Evolutionary conservation across 2,888 invertebrate species (phyloP).

Genomic region (Ectropis crepuscularia): DNA sequence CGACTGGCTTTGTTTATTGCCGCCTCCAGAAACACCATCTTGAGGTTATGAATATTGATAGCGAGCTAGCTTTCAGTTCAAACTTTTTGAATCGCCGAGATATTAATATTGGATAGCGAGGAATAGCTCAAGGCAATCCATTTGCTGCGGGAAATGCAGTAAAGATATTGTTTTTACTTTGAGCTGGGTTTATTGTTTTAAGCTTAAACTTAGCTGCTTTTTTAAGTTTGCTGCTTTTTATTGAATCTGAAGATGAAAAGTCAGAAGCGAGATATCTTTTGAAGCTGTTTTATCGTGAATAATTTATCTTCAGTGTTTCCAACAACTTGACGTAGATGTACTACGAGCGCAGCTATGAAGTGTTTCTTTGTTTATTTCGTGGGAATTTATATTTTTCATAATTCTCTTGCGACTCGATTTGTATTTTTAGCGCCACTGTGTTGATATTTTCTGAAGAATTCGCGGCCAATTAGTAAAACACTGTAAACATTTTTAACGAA

Average conservation of each 20-base stretch:
- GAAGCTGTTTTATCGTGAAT: conserved; percentile 3
- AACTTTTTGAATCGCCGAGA: conserved; percentile 71
- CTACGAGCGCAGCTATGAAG: background rate
- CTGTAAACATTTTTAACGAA: conserved; percentile 42
- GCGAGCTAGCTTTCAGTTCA: conserved; percentile 66
- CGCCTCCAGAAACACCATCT: conserved; percentile 73
- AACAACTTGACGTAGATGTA: background rate
- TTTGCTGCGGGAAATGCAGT: conserved; percentile 47
- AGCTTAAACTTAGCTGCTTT: conserved; percentile 24
- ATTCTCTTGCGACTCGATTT: conserved; percentile 28
- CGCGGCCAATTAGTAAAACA: conserved; percentile 41
- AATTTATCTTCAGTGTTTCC: background rate
- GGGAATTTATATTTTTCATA: conserved; percentile 29
- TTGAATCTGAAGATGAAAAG: conserved; percentile 16
- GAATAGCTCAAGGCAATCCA: conserved; percentile 58
- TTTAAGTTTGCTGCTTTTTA: conserved; percentile 18
- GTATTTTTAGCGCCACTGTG: conserved; percentile 37
- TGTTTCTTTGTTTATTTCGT: conserved; percentile 22
- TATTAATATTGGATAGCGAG: conserved; percentile 65
- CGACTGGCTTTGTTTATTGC: conserved; percentile 77
- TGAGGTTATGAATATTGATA: conserved; percentile 82
- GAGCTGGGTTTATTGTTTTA: conserved; percentile 36
- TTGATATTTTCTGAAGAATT: conserved; percentile 37
- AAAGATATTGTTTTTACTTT: conserved; percentile 34
- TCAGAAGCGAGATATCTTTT: conserved; percentile 2